phyloP scores from a whole-genome alignment of 2,113 vertebrate genomes.

The Bos taurus region ARS-UCD2.0 NC_037350.1:46004001-46004500 shows the following conservation, averaged over 20 bases:
- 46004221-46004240: slow-evolving; percentile 34
- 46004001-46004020: slow-evolving; percentile 9
- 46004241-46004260: slow-evolving; percentile 1
- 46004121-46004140: slow-evolving; percentile 43
- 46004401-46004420: background rate
- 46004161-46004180: slow-evolving; percentile 44
- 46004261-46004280: background rate
- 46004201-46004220: background rate
- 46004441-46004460: background rate
- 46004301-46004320: background rate
- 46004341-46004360: background rate
- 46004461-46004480: background rate
- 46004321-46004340: background rate
- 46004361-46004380: background rate
- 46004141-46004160: slow-evolving; percentile 26
- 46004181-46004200: background rate
- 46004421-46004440: background rate
- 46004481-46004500: background rate
- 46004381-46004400: slow-evolving; percentile 41
- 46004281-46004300: background rate
- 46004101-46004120: slow-evolving; percentile 10
- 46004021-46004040: background rate
- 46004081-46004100: background rate
- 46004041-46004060: slow-evolving; percentile 47
- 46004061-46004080: slow-evolving; percentile 26